Conservation (phyloP, 1,140 invertebrate genomes). For the Sycophila sp. region DNA sequence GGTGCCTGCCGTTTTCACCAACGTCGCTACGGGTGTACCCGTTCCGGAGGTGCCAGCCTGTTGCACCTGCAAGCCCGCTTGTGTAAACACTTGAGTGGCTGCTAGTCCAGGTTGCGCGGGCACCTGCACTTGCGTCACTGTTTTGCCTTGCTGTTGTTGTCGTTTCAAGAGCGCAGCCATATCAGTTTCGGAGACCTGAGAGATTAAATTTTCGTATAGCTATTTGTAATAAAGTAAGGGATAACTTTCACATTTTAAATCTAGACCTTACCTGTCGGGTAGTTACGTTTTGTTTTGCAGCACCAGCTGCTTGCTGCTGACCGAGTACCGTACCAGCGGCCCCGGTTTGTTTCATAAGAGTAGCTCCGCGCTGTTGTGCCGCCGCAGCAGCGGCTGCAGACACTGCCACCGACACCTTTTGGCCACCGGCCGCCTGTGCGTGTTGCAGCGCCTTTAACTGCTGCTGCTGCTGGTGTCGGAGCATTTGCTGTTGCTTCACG, state of each 20-base stretch:
- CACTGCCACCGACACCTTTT: conserved; percentile 59
- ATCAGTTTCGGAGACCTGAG: conserved; percentile 72
- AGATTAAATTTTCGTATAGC: not conserved
- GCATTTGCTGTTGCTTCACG: conserved; percentile 64
- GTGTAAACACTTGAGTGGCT: conserved; percentile 69
- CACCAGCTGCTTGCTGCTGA: conserved; percentile 24
- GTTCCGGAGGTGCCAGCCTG: conserved; percentile 61
- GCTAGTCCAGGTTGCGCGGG: conserved; percentile 61
- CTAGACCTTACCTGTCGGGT: conserved; percentile 56
- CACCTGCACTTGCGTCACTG: conserved; percentile 63
- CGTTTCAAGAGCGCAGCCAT: conserved; percentile 74
- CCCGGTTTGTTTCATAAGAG: conserved; percentile 58
- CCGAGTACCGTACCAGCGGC: not conserved
- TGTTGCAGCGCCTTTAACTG: conserved; percentile 58
- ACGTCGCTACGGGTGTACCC: conserved; percentile 65
- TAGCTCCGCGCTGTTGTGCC: conserved; percentile 53
- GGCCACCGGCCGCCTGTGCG: conserved; percentile 51
- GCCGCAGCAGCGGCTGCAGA: conserved; percentile 43
- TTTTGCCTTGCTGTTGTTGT: conserved; percentile 68
- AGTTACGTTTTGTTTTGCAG: conserved; percentile 66
- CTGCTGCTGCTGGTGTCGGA: conserved; percentile 64
- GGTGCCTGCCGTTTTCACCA: conserved; percentile 70
- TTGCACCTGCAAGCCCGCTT: conserved; percentile 67
- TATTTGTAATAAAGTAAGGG: not conserved
- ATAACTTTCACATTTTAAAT: not conserved